Evolutionary conservation across 2,113 vertebrate species (phyloP).

Genomic region (Chiloscyllium plagiosum): DNA sequence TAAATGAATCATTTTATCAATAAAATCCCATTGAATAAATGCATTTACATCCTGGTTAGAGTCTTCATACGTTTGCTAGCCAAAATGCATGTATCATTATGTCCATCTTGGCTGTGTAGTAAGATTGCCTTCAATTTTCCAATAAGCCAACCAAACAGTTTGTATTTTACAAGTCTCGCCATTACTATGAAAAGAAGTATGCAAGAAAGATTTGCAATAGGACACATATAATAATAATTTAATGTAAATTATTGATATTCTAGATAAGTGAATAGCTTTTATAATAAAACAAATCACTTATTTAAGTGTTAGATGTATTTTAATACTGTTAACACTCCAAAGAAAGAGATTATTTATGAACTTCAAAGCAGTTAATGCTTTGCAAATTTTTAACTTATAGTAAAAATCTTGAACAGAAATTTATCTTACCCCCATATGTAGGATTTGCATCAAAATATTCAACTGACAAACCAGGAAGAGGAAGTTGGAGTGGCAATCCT

Average conservation of each 20-base stretch:
- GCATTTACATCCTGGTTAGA: slow-evolving; percentile 20
- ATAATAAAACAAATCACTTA: slow-evolving; percentile 27
- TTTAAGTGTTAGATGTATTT: slow-evolving; percentile 7
- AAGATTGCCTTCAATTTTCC: slow-evolving; percentile 2
- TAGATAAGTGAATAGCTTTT: slow-evolving; percentile 35
- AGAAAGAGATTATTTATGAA: slow-evolving; percentile 22
- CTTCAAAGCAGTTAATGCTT: neutral
- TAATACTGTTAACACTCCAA: slow-evolving; percentile 14
- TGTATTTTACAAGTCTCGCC: slow-evolving; percentile 12
- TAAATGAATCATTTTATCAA: neutral
- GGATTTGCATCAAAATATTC: neutral
- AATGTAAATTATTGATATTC: slow-evolving; percentile 28
- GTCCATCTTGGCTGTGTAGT: neutral
- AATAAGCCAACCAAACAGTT: slow-evolving; percentile 15
- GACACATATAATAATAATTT: slow-evolving; percentile 12
- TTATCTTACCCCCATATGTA: slow-evolving; percentile 2
- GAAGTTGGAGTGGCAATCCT: slow-evolving; percentile 51
- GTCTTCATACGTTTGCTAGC: neutral
- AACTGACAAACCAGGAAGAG: neutral
- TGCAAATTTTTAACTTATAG: slow-evolving; percentile 16
- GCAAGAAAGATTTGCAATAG: neutral
- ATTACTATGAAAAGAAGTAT: slow-evolving; percentile 24
- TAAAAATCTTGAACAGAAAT: slow-evolving; percentile 6
- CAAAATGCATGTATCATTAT: neutral
- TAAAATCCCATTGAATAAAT: slow-evolving; percentile 6